Conservation (phyloP, 1,140 invertebrate species). For the Andrena cerasifolii region DNA sequence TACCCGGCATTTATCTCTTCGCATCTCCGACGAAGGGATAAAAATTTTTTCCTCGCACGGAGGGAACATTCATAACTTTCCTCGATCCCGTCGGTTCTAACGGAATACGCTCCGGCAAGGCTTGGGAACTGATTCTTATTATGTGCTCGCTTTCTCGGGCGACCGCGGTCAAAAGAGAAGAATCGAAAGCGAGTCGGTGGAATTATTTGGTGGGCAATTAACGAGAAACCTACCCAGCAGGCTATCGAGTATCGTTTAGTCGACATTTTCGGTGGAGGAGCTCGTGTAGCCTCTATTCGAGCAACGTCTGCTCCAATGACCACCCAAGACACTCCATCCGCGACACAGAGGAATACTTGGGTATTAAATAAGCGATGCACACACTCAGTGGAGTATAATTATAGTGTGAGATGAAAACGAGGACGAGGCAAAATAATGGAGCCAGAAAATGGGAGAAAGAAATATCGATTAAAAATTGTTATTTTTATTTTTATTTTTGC, state of each 20-base stretch:
- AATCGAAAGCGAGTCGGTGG: conserved; percentile 41
- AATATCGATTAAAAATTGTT: no score
- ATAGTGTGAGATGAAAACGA: no score
- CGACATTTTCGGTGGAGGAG: not conserved
- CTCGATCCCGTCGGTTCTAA: conserved; percentile 10
- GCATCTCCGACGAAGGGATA: not conserved
- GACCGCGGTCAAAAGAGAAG: conserved; percentile 12
- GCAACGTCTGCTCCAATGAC: no score
- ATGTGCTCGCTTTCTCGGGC: conserved; percentile 22
- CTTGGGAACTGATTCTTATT: conserved; percentile 20
- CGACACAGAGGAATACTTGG: no score
- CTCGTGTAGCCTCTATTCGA: not conserved
- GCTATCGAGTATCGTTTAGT: conserved; percentile 46
- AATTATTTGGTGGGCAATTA: conserved; percentile 51
- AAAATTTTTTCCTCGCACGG: not conserved
- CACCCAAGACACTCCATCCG: no score
- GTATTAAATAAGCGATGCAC: no score
- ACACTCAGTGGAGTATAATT: no score
- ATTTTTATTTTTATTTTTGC: no score
- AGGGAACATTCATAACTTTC: conserved; percentile 41
- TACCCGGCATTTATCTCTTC: conserved; percentile 3
- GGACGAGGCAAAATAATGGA: no score
- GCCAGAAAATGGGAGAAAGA: no score
- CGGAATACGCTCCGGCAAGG: conserved; percentile 9
- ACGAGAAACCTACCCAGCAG: conserved; percentile 37